Evolutionary conservation across 1,140 invertebrate genomes (phyloP), one percentile per base, ranked within the genome.

Genomic region (Sitodiplosis mosellana): DNA sequence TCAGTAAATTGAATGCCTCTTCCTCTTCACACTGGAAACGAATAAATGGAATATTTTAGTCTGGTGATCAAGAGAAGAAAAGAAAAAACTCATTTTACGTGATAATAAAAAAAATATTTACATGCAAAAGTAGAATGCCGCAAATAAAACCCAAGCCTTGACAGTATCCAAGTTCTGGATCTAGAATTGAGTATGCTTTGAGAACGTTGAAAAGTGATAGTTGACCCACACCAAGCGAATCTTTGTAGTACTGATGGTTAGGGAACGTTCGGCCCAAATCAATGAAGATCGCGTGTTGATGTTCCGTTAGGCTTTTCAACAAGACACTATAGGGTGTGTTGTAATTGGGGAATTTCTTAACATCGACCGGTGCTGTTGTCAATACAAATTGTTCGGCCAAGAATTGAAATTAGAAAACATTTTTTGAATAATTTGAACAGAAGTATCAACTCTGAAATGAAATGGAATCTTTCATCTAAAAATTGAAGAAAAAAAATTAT

Each of bases 81-180:
- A n/a, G n/a, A n/a, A 7, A 46, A 36, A 15, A 42, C 17, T 27
- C 27, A 43, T 22, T 46, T 20, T 3, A 4, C 19, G 36, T 48
- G 15, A 41, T 42, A 11, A 48, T 33, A 21, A 27, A 48, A 48
- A 36, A 33, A 47, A 43, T 19, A 73, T 79, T 81, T 68, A 94
- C 90, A 69, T 97, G 93, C 51, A 96, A 71, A 2, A 97, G 69
- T 2, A 97, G 68, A 4, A 96, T 78, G 10, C 90, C 92, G 52
- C 88, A 91, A 14, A 97, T 87, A 59, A 96, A 97, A 57, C 88
- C 91, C 4, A 96, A 71, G 1, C 93, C 93, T 65, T 97, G 92
- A 54, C 89, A 92, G 67, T 97, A 97, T 0, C 90, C 91, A 6
- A 97, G 83, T 63, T 95, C 88, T 12, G 82, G 79, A 65, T 98